Evolutionary conservation across 2,113 vertebrate species (phyloP).

Genomic region (Cyanoramphus novaezelandiae): DNA sequence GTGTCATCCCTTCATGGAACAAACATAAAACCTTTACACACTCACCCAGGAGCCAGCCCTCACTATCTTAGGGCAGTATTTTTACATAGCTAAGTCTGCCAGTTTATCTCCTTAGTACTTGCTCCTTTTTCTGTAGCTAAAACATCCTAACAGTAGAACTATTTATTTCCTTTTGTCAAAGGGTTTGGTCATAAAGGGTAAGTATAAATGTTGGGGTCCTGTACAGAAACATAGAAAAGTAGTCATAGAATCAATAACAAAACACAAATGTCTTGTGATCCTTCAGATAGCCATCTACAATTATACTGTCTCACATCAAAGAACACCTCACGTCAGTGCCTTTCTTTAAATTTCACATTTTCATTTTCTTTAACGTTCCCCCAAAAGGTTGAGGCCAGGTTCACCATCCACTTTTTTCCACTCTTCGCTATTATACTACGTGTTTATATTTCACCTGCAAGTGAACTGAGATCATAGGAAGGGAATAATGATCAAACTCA

Average conservation of each 20-base stretch:
- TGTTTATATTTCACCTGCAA: not conserved
- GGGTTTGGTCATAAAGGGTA: not conserved
- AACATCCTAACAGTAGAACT: not conserved
- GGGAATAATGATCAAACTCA: not conserved
- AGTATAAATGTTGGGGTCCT: accelerated
- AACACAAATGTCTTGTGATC: not conserved
- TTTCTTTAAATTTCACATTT: not conserved
- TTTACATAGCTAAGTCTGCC: not conserved
- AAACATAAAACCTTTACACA: accelerated
- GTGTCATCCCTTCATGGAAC: not conserved
- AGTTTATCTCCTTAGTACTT: not conserved
- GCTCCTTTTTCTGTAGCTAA: not conserved
- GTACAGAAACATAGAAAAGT: not conserved
- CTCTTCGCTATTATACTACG: not conserved
- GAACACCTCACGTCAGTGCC: not conserved
- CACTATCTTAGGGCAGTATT: not conserved
- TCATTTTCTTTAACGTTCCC: not conserved
- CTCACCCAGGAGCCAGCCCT: not conserved
- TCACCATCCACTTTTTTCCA: not conserved
- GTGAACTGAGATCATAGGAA: not conserved
- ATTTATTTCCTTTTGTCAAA: not conserved
- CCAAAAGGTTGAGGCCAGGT: not conserved
- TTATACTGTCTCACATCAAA: not conserved
- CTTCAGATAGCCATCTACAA: not conserved
- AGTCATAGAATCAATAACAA: not conserved